Base-by-base conservation (phyloP, 1,140 invertebrate species). In the Zaprionus nigranus region DNA sequence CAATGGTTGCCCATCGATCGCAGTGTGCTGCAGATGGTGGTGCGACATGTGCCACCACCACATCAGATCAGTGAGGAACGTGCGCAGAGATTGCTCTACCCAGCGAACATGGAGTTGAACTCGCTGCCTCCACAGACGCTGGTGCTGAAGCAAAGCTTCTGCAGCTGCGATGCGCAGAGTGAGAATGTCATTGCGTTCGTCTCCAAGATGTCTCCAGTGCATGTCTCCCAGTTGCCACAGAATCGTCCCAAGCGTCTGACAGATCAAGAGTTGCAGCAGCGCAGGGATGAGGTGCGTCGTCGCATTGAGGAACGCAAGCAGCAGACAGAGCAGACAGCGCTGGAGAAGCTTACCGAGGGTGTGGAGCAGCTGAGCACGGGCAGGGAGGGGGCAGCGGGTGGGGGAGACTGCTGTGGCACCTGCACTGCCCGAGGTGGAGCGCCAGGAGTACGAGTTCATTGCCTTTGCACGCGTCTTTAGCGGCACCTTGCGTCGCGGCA, bases 391-490 rank as follows among this genome's bases (percentile, higher is more conserved):
- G 13, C 38, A 11, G 43, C 24, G 5, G 17, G n/a, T 5, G 74
- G 57, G 57, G 9, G 66, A 75, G 56, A 7, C n/a, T 1, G 20
- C 30, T n/a, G 93, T 59, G 91, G 28, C 54, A 3, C 13, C 72
- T 2, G 20, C 72, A 1, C 30, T 3, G 12, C 22, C 54, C 1
- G 86, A 76, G 49, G 26, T 93, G 64, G 74, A 81, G n/a, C 43
- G 17, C 2, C 82, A 69, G 11, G 95, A 96, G 67, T 95, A 96
- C 75, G 95, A 95, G 65, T 97, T 99, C 91, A 94, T 99, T 71
- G 99, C 98, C 2, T 98, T 99, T 94, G 98, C 98, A 17, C 94
- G 98, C 85, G 95, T 99, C 38, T 99, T 98, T 92, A 99, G 98
- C 93, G 98, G 99, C 9, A 96, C 94, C 57, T 82, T 99, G 7